Evolutionary conservation across 2,113 vertebrate species (phyloP), one percentile per base, ranked within the genome.

Genomic region (Clinocottus analis): DNA sequence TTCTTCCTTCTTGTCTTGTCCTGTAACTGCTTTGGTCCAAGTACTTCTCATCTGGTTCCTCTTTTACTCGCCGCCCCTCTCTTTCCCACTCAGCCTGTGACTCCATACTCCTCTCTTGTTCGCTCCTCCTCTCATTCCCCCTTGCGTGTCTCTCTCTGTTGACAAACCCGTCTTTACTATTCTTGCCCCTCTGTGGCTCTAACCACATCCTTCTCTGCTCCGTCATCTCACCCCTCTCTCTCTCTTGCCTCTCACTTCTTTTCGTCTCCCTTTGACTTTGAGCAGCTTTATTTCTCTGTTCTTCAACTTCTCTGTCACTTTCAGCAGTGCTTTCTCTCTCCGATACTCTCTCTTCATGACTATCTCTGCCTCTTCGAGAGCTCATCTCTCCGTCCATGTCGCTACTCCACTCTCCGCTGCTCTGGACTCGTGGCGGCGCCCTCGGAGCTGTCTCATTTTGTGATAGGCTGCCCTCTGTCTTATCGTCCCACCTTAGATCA

Each of bases 161-260:
- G 74, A 19, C 41, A 25, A 72, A 75, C 21, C 91, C 66, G 0
- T 85, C 85, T 73, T 75, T 83, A 61, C 74, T 90, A 59, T 79
- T 79, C 47, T 69, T 91, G 55, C 60, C 82, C 62, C 80, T 85
- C 72, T 84, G 87, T 55, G 94, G 94, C 62, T 93, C 88, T 85
- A 94, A 91, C 94, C 95, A 95, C 93, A 93, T 92, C 89, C 84
- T 93, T 45, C 77, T 89, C 58, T 60, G 80, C 72, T 83, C 78
- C 60, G 64, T 13, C 59, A 43, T 56, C 53, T 87, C 77, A 75
- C 39, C 70, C 62, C 43, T 49, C 1, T 85, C 80, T 35, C 39
- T 76, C 31, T 89, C 81, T 31, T 21, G 25, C 67, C 53, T 79
- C 27, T 87, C 77, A 27, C 41, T 58, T 77, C 78, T 70, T 56